A percentile compares a stretch with the other conserved stretches of the same genome.
phyloP scores from a whole-genome alignment of 2,888 invertebrate species.

The Nasonovia ribisnigri region DNA sequence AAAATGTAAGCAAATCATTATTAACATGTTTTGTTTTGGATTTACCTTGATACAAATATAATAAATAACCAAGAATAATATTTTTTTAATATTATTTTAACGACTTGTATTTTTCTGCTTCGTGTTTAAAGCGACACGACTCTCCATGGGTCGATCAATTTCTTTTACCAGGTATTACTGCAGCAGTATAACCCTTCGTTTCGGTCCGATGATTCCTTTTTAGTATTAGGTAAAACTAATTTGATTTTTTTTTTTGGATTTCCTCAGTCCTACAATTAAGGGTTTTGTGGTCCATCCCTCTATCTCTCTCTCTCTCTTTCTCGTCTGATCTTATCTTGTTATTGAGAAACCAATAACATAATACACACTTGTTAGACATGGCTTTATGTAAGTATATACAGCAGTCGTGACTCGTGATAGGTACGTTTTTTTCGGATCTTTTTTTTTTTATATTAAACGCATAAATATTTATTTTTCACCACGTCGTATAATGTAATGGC shows the following conservation, averaged over 20 bases:
- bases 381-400: not conserved
- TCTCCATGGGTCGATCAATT: not conserved
- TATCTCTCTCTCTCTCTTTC: not conserved
- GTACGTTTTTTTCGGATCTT: not conserved
- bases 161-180: not conserved
- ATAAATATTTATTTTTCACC: conserved; percentile 31
- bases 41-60: not conserved
- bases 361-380: conserved; percentile 50
- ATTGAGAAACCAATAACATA: conserved; percentile 41
- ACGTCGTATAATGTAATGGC: not conserved
- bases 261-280: conserved; percentile 26
- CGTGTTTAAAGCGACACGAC: not conserved
- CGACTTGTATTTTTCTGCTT: not conserved
- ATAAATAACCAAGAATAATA: not conserved
- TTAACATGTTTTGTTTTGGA: not conserved
- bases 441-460: conserved; percentile 6
- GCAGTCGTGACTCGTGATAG: conserved; percentile 15
- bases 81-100: not conserved
- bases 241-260: conserved; percentile 28
- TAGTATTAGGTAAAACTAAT: conserved; percentile 34
- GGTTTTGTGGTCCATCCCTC: not conserved
- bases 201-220: conserved; percentile 34
- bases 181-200: not conserved
- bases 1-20: not conserved
- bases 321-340: conserved; percentile 39